Evolutionary conservation across 2,113 vertebrate species (phyloP), one percentile per base, ranked within the genome.

Genomic region (Amblyopsis rosae): DNA sequence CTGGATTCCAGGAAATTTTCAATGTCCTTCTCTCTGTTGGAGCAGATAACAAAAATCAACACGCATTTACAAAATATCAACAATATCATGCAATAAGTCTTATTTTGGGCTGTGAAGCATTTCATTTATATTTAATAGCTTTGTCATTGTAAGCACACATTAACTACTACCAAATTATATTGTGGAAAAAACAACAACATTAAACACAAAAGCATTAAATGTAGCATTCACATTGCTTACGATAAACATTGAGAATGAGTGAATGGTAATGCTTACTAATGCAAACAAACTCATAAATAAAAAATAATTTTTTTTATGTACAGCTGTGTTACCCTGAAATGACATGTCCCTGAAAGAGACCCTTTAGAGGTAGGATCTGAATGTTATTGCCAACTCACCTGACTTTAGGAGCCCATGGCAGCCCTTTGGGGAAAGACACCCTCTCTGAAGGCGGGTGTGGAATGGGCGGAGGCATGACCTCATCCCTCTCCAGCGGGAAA

Each of bases 321-420:
- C 35, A 41, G 1, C 35, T 41, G 35, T 3, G 35, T 41, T 41
- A 6, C 35, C 35, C 3, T 41, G 1, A 5, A 41, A 41, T 5
- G 35, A 41, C 4, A 41, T 8, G 35, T 41, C 4, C 7, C 35
- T 41, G 35, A 41, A 41, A 41, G 35, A 7, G 35, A 7, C 35
- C 35, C 4, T 1, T 41, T 6, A 7, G 35, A 7, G 35, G 35
- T 7, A 41, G 35, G 35, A 41, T 19, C 19, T 19, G 19, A 19
- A 19, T 19, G 26, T 26, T 26, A 26, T 26, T 26, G 26, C 26
- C 26, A 26, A 26, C 26, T 88, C 88, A 99, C 98, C 98, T 95
- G 92, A 99, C 98, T 91, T 99, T 99, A 70, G 98, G 98, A 51
- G 96, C 97, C 98, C 98, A 99, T 0, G 98, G 98, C 35, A 99